These are phyloP conservation scores for Cosmopolites sordidus DNA, from an alignment of 2,888 invertebrate species.

Conservation along the genomic window DNA sequence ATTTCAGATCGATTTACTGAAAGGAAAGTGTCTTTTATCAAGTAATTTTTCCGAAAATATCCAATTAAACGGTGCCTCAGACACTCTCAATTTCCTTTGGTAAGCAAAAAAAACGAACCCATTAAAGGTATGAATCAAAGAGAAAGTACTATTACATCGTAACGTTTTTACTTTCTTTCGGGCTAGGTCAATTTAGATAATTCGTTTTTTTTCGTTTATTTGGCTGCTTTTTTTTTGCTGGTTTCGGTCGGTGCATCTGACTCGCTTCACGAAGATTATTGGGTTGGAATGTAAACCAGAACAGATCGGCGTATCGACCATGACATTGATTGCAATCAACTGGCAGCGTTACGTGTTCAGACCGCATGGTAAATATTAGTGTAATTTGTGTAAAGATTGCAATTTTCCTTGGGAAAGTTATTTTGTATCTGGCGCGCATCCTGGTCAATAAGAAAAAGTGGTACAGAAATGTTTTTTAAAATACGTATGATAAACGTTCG, in stretches of 20 bases:
- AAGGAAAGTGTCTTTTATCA: too few relatives aligned
- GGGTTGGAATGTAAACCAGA: constrained; percentile 23
- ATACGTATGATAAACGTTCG: too few relatives aligned
- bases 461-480: too few relatives aligned
- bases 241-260: too few relatives aligned
- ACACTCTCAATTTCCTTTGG: constrained; percentile 19
- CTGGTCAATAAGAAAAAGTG: too few relatives aligned
- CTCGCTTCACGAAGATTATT: too few relatives aligned
- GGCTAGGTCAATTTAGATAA: constrained; percentile 21
- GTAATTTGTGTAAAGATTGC: constrained; percentile 13
- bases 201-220: constrained; percentile 9
- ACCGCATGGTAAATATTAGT: constrained; percentile 21
- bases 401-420: constrained; percentile 14
- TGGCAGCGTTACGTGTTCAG: constrained; percentile 24
- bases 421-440: too few relatives aligned
- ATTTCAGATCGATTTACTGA: too few relatives aligned
- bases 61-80: too few relatives aligned
- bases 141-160: constrained; percentile 19
- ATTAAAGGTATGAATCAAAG: constrained; percentile 4
- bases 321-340: constrained; percentile 26
- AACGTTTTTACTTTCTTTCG: constrained; percentile 22
- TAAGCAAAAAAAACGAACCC: constrained; percentile 1
- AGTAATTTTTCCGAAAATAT: too few relatives aligned
- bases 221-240: too few relatives aligned
- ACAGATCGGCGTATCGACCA: constrained; percentile 20